Conservation (phyloP, 1,140 invertebrate species). For the Lucilia sericata region DNA sequence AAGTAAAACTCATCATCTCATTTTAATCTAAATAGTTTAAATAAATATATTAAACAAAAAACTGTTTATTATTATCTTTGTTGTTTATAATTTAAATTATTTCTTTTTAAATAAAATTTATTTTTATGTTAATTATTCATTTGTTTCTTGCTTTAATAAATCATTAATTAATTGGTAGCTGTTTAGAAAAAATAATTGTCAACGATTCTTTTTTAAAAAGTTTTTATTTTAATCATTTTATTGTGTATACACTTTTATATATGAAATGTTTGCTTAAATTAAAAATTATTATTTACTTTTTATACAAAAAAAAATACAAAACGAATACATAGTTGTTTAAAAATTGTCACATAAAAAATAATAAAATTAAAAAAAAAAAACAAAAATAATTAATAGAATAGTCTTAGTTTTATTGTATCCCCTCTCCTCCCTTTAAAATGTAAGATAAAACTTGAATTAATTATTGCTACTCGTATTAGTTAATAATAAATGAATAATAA, state of each 20-base stretch:
- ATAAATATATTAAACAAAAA: constrained; percentile 20
- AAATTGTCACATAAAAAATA: constrained; percentile 20
- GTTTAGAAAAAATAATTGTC: constrained; percentile 24
- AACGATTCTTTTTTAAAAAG: constrained; percentile 32
- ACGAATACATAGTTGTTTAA: constrained; percentile 22
- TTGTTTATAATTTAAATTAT: constrained; percentile 43
- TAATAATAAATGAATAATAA: constrained; percentile 25
- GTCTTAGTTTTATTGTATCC: constrained; percentile 28
- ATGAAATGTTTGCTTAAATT: constrained; percentile 7
- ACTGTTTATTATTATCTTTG: not conserved
- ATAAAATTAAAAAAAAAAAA: constrained; percentile 1
- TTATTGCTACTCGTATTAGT: constrained; percentile 40
- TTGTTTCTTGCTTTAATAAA: constrained; percentile 13
- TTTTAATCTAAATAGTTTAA: constrained; percentile 12
- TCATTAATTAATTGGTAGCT: not conserved
- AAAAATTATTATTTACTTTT: constrained; percentile 11
- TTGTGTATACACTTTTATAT: not conserved
- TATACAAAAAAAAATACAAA: not conserved
- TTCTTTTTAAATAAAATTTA: constrained; percentile 22
- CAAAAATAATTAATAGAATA: constrained; percentile 30
- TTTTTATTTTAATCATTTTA: constrained; percentile 10
- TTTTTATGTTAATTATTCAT: constrained; percentile 15
- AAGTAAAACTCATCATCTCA: constrained; percentile 24
- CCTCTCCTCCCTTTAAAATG: not conserved
- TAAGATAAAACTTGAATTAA: constrained; percentile 29